Base-by-base conservation (phyloP, 2,797 vertebrate species). In the Anguilla obscura region DNA sequence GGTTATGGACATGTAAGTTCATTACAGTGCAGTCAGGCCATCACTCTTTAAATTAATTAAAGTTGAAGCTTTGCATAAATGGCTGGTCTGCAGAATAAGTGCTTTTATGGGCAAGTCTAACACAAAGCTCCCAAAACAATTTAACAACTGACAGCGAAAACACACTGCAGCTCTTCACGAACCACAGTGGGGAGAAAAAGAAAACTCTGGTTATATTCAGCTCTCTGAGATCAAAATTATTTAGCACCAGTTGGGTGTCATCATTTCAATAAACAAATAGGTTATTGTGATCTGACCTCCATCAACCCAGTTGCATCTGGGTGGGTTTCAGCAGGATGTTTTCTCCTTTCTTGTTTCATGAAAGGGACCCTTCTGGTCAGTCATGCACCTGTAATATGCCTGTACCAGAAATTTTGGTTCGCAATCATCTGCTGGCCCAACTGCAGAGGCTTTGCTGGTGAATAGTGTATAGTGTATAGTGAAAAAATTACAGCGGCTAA, bases 51-150 rank as follows among this genome's bases (percentile, higher is more conserved):
- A 0, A 7, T 58, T 87, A 84, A 83, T 66, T 83, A 66, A 93
- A 94, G 89, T 80, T 83, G 90, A 92, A 92, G 93, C 91, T 91
- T 90, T 89, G 89, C 56, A 84, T 18, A 91, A 94, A 90, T 89
- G 90, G 91, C 90, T 86, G 91, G 88, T 1, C 88, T 87, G 92
- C 92, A 92, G 85, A 91, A 94, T 92, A 90, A 93, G 80, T 91
- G 92, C 94, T 93, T 94, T 91, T 90, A 90, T 90, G 88, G 91
- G 93, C 93, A 92, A 92, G 91, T 93, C 91, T 90, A 92, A 90
- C 90, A 89, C 91, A 90, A 93, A 93, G 90, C 85, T 86, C 87
- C 89, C 74, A 82, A 83, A 89, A 89, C 88, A 87, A 91, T 88
- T 89, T 33, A 60, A 40, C 74, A 76, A 36, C 88, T 82, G 87